Base-by-base conservation (phyloP, 2,888 invertebrate genomes). In the Tenthredo scrophulariae region DNA sequence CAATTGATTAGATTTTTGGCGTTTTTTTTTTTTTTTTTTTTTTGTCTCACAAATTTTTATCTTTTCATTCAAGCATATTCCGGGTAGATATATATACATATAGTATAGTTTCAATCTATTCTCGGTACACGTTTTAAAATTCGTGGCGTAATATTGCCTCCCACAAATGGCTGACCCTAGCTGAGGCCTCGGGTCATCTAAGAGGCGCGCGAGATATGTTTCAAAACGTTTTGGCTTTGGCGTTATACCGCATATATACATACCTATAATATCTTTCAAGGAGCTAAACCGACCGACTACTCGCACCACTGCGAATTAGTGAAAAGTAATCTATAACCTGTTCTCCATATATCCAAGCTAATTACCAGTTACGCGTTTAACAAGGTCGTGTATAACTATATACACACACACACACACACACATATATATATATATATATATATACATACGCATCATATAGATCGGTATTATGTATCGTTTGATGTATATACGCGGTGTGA, bases 331-430 rank as follows among this genome's bases (percentile, higher is more conserved):
- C 67, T 67, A 83, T 26, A 67, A 67, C 67, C 82, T 65, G 26
- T 46, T 29, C 46, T 67, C 18, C 54, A 58, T 77, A 77, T 37
- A 79, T 79, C 33, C 58, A 7, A 58, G 33, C 79, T 79, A 79
- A 79, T 79, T 79, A 79, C 62, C 79, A 62, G 58, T 79, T 79
- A 58, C 79, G 40, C 40, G 22, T 62, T 79, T 79, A 79, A 62
- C 79, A 79, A 79, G 79, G 79, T 79, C 79, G 58, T 70, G 13
- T 26, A 26, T 26, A 26, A 13, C 26, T 26, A 22, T 26, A 62
- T 7, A 18, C 18, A 13, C 10, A 65, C 10, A 58, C n/a, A n/a
- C n/a, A n/a, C n/a, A n/a, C n/a, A 29, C 1, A 33, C 4, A 33
- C 4, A 33, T 33, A 33, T 10, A 22, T 26, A 62, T 7, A 18